Evolutionary conservation across 2,797 vertebrate species (phyloP), one percentile per base, ranked within the genome.

Genomic region (Falco rusticolus): DNA sequence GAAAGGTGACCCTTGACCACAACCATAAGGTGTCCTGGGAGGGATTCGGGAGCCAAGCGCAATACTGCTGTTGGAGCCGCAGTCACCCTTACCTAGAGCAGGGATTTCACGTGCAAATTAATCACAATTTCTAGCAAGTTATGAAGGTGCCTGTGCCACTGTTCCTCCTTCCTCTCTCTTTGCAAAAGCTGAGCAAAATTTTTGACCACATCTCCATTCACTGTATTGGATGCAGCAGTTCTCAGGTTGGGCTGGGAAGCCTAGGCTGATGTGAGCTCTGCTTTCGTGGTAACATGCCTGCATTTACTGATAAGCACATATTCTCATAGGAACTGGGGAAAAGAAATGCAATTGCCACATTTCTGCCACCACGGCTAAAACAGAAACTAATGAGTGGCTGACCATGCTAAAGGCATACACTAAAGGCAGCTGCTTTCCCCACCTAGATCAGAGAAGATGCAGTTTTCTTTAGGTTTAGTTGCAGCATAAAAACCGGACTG

Each of bases 241-340:
- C 76, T 56, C 34, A 16, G 34, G 10, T 7, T 4, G 2, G 34
- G 64, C 63, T 66, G 33, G 53, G 54, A 66, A 66, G 60, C 20
- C 2, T 1, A 5, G 0, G 0, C 31, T 34, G 72, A 19, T 26
- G 63, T n/a, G 48, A 72, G 43, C 39, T 57, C 63, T 80, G 51
- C 21, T 65, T 39, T 39, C 1, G 0, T 8, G 48, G 24, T 29
- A 48, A n/a, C 16, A 11, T 3, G 11, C 21, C 31, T 41, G 29
- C 0, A 1, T 21, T n/a, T 34, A 7, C 39, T 22, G n/a, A 47
- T 17, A n/a, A 43, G 31, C 56, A 47, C 16, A 2, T 10, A 13
- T 9, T 50, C 22, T 17, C 16, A 9, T 3, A 29, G 31, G 26
- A 61, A 33, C 3, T 6, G n/a, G 10, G 43, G 21, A 72, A 41